Evolutionary conservation across 2,797 vertebrate genomes (phyloP), one percentile per base, ranked within the genome.

Genomic region (Hylomyscus alleni): DNA sequence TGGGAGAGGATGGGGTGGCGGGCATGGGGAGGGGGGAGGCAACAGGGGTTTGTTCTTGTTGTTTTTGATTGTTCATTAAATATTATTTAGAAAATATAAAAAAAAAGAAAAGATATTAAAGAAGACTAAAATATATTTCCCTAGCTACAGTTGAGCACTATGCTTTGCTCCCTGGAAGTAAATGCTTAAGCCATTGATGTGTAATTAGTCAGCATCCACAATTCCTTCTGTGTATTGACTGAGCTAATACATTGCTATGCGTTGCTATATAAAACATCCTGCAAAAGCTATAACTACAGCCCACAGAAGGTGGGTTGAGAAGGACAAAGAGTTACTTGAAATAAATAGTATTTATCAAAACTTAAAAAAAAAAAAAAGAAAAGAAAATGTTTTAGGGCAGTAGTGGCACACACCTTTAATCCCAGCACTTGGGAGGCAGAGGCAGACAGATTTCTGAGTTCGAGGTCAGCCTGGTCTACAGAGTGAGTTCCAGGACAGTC

Each of bases 341-440:
- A 89, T 75, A 82, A 91, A 78, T 54, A 93, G 40, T 96, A 83
- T 89, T 92, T 78, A 58, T 86, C 67, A 86, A 96, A 94, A 65
- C 20, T n/a, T n/a, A 92, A 84, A n/a, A n/a, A n/a, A n/a, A n/a
- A n/a, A n/a, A n/a, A n/a, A n/a, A n/a, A n/a, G n/a, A n/a, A n/a
- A n/a, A n/a, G n/a, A n/a, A n/a, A n/a, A n/a, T n/a, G n/a, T n/a
- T n/a, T n/a, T n/a, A n/a, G n/a, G n/a, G n/a, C n/a, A n/a, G n/a
- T n/a, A n/a, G n/a, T n/a, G n/a, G n/a, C n/a, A n/a, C n/a, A n/a
- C n/a, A n/a, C n/a, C n/a, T n/a, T n/a, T n/a, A n/a, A n/a, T n/a
- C n/a, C n/a, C n/a, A n/a, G n/a, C n/a, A n/a, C n/a, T n/a, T n/a
- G n/a, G n/a, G n/a, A n/a, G n/a, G n/a, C n/a, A n/a, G n/a, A n/a